Evolutionary conservation across 2,113 vertebrate species (phyloP), one percentile per base, ranked within the genome.

Genomic region (Lipophrys pholis): DNA sequence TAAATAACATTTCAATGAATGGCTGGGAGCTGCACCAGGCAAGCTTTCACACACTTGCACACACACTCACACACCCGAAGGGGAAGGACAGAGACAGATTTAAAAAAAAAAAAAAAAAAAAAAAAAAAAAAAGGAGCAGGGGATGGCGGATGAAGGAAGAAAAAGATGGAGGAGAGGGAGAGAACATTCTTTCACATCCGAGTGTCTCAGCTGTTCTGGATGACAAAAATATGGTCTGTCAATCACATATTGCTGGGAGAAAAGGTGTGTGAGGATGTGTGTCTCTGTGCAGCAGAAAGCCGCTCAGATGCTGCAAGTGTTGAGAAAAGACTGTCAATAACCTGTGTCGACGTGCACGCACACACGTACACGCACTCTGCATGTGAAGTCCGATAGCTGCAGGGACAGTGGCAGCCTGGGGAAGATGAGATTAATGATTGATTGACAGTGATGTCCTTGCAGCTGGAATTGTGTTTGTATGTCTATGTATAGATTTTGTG

Each of bases 1-100:
- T 86, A 86, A 88, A 84, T 88, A 88, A 90, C 89, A 83, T 89
- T 91, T 90, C 82, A 80, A 66, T 89, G 69, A 88, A 86, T 61
- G 75, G 50, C 77, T 88, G 86, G 90, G 87, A 87, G 83, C 78
- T 60, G 75, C 64, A 70, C 35, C 46, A 52, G 59, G 53, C 51
- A 1, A 58, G 68, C 12, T 39, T 83, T 79, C 59, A 40, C 52
- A 17, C 60, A 41, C 52, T 17, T 64, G 64, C 63, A 67, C 12
- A 52, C 55, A 59, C 52, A 11, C 41, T 60, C 48, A 57, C 3
- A 16, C 69, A 53, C 54, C 73, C 4, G 14, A 69, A 45, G 70
- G 60, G 59, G 55, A 63, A 66, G 69, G 75, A 69, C 48, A 7
- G 59, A 79, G 72, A 51, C 55, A 5, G 78, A 80, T 80, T 80